phyloP scores from a whole-genome alignment of 2,888 invertebrate genomes.

The Ramazzottius varieornatus region DNA sequence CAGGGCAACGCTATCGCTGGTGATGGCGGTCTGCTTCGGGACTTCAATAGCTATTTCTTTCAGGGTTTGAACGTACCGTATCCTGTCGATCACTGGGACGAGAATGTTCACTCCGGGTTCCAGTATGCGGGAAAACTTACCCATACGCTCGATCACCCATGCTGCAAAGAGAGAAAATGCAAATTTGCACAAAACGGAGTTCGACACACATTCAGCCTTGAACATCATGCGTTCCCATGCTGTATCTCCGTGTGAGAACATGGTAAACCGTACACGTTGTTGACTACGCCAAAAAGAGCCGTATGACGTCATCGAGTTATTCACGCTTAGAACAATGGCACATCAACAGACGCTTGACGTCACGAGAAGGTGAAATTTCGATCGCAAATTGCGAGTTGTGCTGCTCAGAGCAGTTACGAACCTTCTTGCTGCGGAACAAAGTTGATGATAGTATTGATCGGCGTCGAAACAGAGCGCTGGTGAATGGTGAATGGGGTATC shows the following conservation, averaged over 20 bases:
- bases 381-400: too few relatives aligned
- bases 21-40: slow-evolving; percentile 92
- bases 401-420: too few relatives aligned
- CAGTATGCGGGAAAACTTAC: slow-evolving; percentile 69
- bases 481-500: too few relatives aligned
- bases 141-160: slow-evolving; percentile 94
- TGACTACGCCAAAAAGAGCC: background rate
- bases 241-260: too few relatives aligned
- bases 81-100: slow-evolving; percentile 63
- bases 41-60: slow-evolving; percentile 99
- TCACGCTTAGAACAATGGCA: too few relatives aligned
- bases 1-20: slow-evolving; percentile 82
- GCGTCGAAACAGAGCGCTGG: slow-evolving; percentile 27
- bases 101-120: slow-evolving; percentile 82
- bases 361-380: too few relatives aligned
- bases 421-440: slow-evolving; percentile 98
- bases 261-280: too few relatives aligned
- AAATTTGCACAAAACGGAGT: background rate
- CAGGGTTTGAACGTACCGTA: slow-evolving; percentile 86
- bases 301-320: too few relatives aligned
- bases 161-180: slow-evolving; percentile 50
- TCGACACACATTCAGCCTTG: background rate
- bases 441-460: slow-evolving; percentile 69
- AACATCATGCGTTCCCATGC: too few relatives aligned
- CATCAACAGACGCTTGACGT: too few relatives aligned